Percentiles rank a stretch among this genome's conserved stretches.
Evolutionary conservation across 1,140 invertebrate species (phyloP).

Genomic region (Dryas iulia): DNA sequence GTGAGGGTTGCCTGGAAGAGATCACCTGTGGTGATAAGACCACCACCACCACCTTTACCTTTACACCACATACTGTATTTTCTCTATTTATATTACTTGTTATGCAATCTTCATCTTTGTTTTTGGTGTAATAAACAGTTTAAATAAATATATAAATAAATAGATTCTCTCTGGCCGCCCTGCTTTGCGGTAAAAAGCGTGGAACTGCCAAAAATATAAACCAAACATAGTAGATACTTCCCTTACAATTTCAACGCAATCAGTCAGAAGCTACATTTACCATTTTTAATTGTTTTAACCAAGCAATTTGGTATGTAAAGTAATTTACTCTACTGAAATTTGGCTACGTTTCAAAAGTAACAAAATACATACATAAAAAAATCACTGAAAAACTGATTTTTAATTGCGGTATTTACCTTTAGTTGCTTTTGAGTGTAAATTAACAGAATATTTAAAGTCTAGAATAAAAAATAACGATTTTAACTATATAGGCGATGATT

Average conservation of each 20-base stretch:
- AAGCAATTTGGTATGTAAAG: not conserved
- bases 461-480: too few relatives aligned
- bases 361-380: not conserved
- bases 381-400: not conserved
- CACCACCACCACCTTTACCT: too few relatives aligned
- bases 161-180: too few relatives aligned
- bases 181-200: too few relatives aligned
- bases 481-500: too few relatives aligned
- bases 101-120: too few relatives aligned
- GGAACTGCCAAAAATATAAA: not conserved
- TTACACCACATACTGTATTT: too few relatives aligned
- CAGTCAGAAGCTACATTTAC: slow-evolving; percentile 4
- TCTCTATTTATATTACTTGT: too few relatives aligned
- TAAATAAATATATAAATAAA: too few relatives aligned
- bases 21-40: too few relatives aligned
- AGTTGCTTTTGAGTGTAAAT: not conserved
- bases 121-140: too few relatives aligned
- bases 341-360: not conserved
- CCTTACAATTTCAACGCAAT: not conserved
- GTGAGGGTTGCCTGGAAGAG: too few relatives aligned
- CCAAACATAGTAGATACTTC: not conserved
- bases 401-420: not conserved
- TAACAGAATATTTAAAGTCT: not conserved
- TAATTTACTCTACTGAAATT: slow-evolving; percentile 1
- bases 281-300: not conserved